These are phyloP conservation scores for Glomeris marginata DNA, from an alignment of 2,888 invertebrate species.

Conservation along the genomic window DNA sequence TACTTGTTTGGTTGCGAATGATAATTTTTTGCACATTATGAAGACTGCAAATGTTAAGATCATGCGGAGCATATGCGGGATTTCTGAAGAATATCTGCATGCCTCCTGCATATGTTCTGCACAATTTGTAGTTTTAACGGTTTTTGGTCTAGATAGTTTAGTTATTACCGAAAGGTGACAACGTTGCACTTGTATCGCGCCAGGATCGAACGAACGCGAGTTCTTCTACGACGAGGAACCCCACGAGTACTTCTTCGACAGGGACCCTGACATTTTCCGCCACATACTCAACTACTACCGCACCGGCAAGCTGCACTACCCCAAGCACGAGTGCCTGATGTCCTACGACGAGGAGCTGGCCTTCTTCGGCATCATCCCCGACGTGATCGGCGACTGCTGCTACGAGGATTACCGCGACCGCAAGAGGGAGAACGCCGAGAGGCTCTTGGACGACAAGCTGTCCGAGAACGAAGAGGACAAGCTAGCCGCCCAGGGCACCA, in stretches of 20 bases:
- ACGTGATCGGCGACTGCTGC: conserved; percentile 96
- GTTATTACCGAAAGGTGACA: no score
- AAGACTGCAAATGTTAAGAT: no score
- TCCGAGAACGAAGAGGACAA: conserved; percentile 85
- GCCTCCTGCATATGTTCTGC: no score
- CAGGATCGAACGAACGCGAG: conserved; percentile 87
- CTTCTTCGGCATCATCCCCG: conserved; percentile 95
- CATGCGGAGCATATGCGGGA: no score
- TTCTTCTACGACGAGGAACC: conserved; percentile 99
- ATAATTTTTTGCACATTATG: no score
- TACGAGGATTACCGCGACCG: conserved; percentile 99
- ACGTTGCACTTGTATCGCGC: no score
- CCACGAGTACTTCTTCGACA: conserved; percentile 98
- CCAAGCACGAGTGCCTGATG: conserved; percentile 97
- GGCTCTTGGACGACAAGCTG: conserved; percentile 91
- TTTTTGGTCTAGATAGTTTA: no score
- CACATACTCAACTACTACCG: conserved; percentile 98
- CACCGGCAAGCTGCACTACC: conserved; percentile 97
- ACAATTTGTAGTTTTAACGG: no score
- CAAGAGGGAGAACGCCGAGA: conserved; percentile 95
- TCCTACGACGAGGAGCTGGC: conserved; percentile 98
- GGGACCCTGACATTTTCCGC: conserved; percentile 97
- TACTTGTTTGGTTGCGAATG: no score
- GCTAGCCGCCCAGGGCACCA: conserved; percentile 48
- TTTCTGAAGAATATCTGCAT: no score